Base-by-base conservation (phyloP, 2,113 vertebrate genomes). In the Athene noctua region DNA sequence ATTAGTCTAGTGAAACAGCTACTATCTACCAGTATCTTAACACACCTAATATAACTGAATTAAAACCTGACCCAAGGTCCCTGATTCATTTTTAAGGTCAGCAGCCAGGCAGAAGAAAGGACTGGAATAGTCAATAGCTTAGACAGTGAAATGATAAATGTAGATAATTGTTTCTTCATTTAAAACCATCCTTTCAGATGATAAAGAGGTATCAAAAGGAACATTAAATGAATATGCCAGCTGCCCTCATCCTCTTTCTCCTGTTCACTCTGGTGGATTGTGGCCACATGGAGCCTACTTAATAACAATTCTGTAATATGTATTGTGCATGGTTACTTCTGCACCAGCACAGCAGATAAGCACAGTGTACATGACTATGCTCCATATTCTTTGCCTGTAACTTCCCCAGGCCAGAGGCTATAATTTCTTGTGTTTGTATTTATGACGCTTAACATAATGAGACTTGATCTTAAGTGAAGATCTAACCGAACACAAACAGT, bases 331-430 rank as follows among this genome's bases (percentile, higher is more conserved):
- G 2, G 14, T 55, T 71, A 32, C 36, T 75, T 32, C 26, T 87
- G 65, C 47, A 68, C 36, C 57, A 75, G 77, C 59, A 36, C 57
- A 15, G 47, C 13, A 55, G 12, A 34, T 30, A 18, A 86, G 27
- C 32, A 23, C 26, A 36, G 30, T 0, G 0, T 29, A 30, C 44
- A 25, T 30, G 30, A 67, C 15, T 14, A 20, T 1, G 1, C 57
- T 51, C 19, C 15, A 23, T 12, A 57, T 32, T 44, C 52, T 65
- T 68, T 57, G 38, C 40, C 46, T 77, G 4, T 8, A 27, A 44
- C 6, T 79, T 92, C 46, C 67, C 12, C 44, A 49, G 66, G 47
- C 14, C 44, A 65, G 44, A n/a, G 61, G n/a, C 47, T 74, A 2
- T 49, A 92, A 66, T 8, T 80, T 62, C 30, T 15, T 47, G 10